These are phyloP conservation scores for Bungarus multicinctus DNA, from an alignment of 2,113 vertebrate species.

Conservation along the genomic window DNA sequence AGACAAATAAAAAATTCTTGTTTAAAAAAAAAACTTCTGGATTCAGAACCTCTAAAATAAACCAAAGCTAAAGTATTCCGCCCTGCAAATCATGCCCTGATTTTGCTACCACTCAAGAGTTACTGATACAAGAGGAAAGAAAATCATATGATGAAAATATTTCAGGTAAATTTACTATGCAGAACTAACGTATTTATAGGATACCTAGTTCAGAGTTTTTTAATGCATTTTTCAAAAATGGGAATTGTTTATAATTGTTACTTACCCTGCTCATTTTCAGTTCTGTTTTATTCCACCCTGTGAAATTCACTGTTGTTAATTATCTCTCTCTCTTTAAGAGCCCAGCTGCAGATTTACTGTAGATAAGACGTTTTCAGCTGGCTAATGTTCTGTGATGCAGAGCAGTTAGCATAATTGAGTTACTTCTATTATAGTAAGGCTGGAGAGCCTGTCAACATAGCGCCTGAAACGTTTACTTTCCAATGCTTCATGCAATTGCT, in stretches of 20 bases:
- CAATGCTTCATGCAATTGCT: not conserved
- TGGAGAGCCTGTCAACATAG: not conserved
- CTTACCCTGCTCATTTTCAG: not conserved
- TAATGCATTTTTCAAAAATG: not conserved
- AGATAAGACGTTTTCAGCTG: not conserved
- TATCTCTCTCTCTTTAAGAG: not conserved
- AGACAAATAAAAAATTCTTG: not conserved
- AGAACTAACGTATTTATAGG: not conserved
- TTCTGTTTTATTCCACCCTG: not conserved
- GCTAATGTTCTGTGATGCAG: not conserved
- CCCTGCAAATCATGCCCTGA: not conserved
- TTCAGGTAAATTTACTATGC: not conserved
- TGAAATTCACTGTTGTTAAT: conserved; percentile 2
- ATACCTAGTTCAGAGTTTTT: not conserved
- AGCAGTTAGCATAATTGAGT: not conserved
- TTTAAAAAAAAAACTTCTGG: not conserved
- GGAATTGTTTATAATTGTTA: not conserved
- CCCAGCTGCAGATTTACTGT: not conserved
- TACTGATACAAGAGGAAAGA: not conserved
- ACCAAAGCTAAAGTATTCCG: not conserved
- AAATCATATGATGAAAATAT: not conserved
- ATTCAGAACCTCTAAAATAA: not conserved
- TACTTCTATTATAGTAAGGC: not conserved
- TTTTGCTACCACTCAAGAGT: not conserved
- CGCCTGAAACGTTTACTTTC: conserved; percentile 1